Conservation (phyloP, 2,113 vertebrate species). For the Lates calcarifer region DNA sequence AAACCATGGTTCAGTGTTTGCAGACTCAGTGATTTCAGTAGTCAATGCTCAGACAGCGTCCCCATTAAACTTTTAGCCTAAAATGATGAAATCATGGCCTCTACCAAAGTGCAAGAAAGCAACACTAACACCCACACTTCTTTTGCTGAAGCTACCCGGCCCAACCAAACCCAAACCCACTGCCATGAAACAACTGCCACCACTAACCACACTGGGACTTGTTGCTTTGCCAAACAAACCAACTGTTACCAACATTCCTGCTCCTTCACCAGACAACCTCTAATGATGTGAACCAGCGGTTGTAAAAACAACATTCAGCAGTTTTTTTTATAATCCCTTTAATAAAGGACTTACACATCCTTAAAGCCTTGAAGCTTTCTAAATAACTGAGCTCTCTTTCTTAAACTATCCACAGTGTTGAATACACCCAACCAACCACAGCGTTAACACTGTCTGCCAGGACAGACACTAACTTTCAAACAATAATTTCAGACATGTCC, state of each 20-base stretch:
- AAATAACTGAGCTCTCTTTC: conserved; percentile 31
- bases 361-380: conserved; percentile 10
- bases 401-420: conserved; percentile 4
- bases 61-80: neutral
- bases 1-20: neutral
- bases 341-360: conserved; percentile 7
- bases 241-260: conserved; percentile 27
- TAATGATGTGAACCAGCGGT: conserved; percentile 30
- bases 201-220: conserved; percentile 21
- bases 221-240: conserved; percentile 38
- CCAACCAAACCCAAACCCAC: conserved; percentile 26
- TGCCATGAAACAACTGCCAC: conserved; percentile 22
- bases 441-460: neutral
- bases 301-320: conserved; percentile 37
- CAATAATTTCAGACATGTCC: conserved; percentile 41
- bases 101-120: neutral
- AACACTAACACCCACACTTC: conserved; percentile 21
- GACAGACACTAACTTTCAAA: conserved; percentile 30
- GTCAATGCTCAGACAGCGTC: neutral
- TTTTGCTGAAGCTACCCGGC: conserved; percentile 13
- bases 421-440: conserved; percentile 40
- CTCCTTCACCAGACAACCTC: conserved; percentile 12
- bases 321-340: conserved; percentile 6
- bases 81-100: conserved; percentile 11
- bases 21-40: neutral